Evolutionary conservation across 2,113 vertebrate genomes (phyloP), one percentile per base, ranked within the genome.

Genomic region (Scalopus aquaticus): DNA sequence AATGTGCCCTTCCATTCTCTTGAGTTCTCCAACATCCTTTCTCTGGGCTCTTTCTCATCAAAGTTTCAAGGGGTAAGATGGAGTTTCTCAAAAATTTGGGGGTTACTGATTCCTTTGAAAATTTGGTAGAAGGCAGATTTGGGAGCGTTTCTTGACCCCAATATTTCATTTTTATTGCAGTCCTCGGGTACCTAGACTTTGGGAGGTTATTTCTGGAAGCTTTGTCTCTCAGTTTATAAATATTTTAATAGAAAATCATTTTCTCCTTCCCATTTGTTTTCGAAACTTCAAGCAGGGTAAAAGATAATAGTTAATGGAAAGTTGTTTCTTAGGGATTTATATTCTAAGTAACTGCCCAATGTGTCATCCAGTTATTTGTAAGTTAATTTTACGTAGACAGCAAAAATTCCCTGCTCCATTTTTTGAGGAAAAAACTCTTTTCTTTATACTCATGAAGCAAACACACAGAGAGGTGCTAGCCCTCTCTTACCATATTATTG

Each of bases 121-220:
- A 49, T 70, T 11, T 11, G n/a, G 74, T 35, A 16, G 46, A 32
- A 35, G 30, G n/a, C 24, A 51, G 49, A 51, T 51, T 51, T 0
- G 0, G 16, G 69, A 37, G 1, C 11, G 35, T 39, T 39, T 19
- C 28, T 9, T 0, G 20, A 82, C 3, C 7, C 37, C 6, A 3
- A 22, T 64, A 10, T 58, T 73, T 26, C 46, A 20, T 28, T 30
- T 58, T 46, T 10, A 1, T 0, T 70, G 58, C 19, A 32, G 7
- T 9, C 16, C 30, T 1, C 4, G 35, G 6, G 35, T 6, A 58
- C 22, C 32, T 30, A 19, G 32, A 24, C 10, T 7, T 54, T 37
- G 64, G 37, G 12, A 69, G 15, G 19, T 44, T 84, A n/a, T n/a
- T 58, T 76, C 77, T 39, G 24, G 11, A 74, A 70, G 65, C 15